Conservation (phyloP, 1,140 invertebrate genomes). For the Drosophila lowei region DNA sequence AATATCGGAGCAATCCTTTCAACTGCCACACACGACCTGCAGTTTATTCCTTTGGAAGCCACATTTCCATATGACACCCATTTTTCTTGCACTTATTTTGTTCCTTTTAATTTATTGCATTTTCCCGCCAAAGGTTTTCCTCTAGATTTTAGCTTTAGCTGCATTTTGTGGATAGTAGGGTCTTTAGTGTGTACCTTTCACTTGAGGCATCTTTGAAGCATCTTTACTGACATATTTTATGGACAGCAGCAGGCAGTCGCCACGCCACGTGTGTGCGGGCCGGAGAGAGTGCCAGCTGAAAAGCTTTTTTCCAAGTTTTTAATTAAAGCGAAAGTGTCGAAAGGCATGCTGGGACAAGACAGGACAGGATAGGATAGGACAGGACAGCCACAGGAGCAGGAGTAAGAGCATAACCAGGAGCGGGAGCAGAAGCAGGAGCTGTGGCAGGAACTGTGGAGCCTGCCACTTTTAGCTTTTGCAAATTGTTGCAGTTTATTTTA, state of each 20-base stretch:
- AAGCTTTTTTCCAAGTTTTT: slow-evolving; percentile 71
- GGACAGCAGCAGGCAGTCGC: slow-evolving; percentile 39
- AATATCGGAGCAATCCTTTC: background rate
- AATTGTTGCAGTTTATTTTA: slow-evolving; percentile 70
- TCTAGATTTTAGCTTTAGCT: slow-evolving; percentile 60
- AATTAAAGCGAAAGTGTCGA: slow-evolving; percentile 80
- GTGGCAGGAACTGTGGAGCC: slow-evolving; percentile 17
- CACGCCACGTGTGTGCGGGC: slow-evolving; percentile 8
- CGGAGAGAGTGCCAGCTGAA: background rate
- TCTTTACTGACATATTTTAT: slow-evolving; percentile 68
- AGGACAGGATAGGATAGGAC: slow-evolving; percentile 17
- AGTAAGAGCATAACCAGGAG: slow-evolving; percentile 3
- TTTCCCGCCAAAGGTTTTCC: background rate
- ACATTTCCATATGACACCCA: slow-evolving; percentile 14
- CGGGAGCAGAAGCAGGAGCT: background rate
- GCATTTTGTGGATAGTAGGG: slow-evolving; percentile 54
- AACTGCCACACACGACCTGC: background rate
- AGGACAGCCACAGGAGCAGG: slow-evolving; percentile 1
- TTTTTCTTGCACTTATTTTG: slow-evolving; percentile 28
- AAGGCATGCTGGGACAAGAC: slow-evolving; percentile 45
- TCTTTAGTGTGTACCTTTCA: slow-evolving; percentile 14
- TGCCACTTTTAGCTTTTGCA: slow-evolving; percentile 46
- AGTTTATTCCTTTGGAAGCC: background rate
- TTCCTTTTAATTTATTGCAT: slow-evolving; percentile 14
- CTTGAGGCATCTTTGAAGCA: slow-evolving; percentile 29